A percentile compares a stretch with the other conserved stretches of the same genome.
Evolutionary conservation across 2,888 invertebrate genomes (phyloP).

Genomic region (Epinotia brunnichana): DNA sequence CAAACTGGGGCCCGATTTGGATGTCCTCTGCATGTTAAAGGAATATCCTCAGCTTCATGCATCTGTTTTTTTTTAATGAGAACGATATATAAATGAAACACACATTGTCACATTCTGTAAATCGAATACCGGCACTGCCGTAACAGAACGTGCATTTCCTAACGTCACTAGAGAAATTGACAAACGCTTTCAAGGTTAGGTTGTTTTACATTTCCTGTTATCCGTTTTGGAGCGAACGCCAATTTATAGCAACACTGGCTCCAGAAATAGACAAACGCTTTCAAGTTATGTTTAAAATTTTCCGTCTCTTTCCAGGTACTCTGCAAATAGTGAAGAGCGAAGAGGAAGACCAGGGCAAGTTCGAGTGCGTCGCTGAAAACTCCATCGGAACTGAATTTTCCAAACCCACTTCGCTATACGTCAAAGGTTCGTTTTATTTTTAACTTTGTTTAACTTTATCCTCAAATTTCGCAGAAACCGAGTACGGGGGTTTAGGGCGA

Average conservation of each 20-base stretch:
- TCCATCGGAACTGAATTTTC: conserved; percentile 96
- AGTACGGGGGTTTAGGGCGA: neutral
- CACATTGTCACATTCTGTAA: no score
- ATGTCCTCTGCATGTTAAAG: no score
- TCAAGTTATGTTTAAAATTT: conserved; percentile 13
- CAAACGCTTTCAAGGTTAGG: conserved; percentile 1
- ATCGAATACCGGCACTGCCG: neutral
- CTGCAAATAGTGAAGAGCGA: conserved; percentile 95
- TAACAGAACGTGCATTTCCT: conserved; percentile 2
- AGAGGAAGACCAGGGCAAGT: conserved; percentile 96
- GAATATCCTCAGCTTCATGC: no score
- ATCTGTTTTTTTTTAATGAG: no score
- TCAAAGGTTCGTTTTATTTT: conserved; percentile 88
- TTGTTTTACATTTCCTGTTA: conserved; percentile 5
- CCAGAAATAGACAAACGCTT: neutral
- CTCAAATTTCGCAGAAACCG: neutral
- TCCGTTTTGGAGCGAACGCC: conserved; percentile 14
- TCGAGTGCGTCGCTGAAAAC: conserved; percentile 98
- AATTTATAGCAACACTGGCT: conserved; percentile 5
- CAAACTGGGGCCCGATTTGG: no score
- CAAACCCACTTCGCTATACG: conserved; percentile 94
- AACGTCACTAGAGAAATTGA: conserved; percentile 3
- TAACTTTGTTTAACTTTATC: conserved; percentile 3
- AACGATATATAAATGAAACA: no score
- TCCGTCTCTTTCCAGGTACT: conserved; percentile 85